phyloP scores from a whole-genome alignment of 2,797 vertebrate genomes.

The Telmatherina bonti region DNA sequence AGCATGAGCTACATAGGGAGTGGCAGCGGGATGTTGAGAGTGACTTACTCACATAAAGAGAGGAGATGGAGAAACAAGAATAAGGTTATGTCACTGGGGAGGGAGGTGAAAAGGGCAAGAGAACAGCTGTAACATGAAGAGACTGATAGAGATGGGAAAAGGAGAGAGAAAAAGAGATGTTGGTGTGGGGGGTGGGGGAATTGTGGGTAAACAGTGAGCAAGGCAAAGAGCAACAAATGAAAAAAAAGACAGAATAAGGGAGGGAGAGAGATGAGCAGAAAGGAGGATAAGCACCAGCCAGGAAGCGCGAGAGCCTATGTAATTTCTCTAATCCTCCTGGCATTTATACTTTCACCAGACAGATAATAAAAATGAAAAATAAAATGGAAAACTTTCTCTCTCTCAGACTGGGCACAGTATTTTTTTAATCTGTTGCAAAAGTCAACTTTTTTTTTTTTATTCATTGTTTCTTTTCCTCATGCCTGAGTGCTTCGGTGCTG shows the following conservation, averaged over 20 bases:
- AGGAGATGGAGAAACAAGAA: constrained; percentile 39
- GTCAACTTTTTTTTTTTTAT: constrained; percentile 58
- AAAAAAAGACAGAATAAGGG: constrained; percentile 28
- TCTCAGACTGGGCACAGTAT: constrained; percentile 59
- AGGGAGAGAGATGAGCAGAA: constrained; percentile 64
- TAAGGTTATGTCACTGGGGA: constrained; percentile 35
- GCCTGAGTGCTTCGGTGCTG: constrained; percentile 64
- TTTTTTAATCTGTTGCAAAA: constrained; percentile 79
- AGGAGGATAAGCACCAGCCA: constrained; percentile 79
- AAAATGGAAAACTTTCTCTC: constrained; percentile 82
- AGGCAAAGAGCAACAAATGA: constrained; percentile 29
- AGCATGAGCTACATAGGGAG: constrained; percentile 55
- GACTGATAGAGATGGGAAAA: constrained; percentile 49
- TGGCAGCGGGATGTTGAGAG: constrained; percentile 38
- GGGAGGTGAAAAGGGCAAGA: constrained; percentile 25
- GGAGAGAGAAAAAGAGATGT: constrained; percentile 42
- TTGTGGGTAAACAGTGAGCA: constrained; percentile 53
- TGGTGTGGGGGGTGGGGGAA: constrained; percentile 33
- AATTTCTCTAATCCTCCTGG: constrained; percentile 88
- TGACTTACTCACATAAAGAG: constrained; percentile 38
- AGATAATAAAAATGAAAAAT: constrained; percentile 89
- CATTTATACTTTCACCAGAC: constrained; percentile 86
- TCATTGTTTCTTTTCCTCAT: constrained; percentile 25
- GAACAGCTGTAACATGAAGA: constrained; percentile 34
- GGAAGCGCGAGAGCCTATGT: constrained; percentile 83